Percentiles rank a stretch among this genome's conserved stretches.
phyloP scores from a whole-genome alignment of 2,797 vertebrate genomes.

The Potorous gilbertii region DNA sequence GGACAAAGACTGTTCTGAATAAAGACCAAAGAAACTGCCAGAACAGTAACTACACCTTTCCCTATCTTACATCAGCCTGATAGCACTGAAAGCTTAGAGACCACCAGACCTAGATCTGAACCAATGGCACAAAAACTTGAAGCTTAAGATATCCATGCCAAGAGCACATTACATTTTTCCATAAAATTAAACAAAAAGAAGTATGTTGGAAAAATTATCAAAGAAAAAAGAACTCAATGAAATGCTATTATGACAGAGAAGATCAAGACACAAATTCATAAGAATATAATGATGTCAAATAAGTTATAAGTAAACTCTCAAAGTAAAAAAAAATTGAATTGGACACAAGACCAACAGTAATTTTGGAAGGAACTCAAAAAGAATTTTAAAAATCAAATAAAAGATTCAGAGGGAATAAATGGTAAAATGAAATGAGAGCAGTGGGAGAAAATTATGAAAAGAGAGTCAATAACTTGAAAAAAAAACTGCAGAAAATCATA shows the following conservation, averaged over 20 bases:
- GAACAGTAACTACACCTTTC: neutral
- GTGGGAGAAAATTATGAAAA: neutral
- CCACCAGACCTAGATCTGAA: neutral
- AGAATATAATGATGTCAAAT: neutral
- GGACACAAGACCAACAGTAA: neutral
- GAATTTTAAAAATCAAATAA: neutral
- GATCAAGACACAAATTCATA: neutral
- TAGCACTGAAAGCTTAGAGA: neutral
- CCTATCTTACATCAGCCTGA: neutral
- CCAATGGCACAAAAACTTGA: neutral
- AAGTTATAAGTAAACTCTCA: neutral
- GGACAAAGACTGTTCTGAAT: neutral
- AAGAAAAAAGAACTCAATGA: neutral
- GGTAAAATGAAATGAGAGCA: neutral
- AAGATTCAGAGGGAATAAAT: neutral
- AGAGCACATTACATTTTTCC: neutral
- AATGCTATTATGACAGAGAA: neutral
- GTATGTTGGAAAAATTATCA: neutral
- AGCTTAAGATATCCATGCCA: neutral
- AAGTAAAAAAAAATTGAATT: neutral
- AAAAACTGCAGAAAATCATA: neutral
- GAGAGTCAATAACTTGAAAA: neutral
- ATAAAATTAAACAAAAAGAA: neutral
- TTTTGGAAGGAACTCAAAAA: neutral
- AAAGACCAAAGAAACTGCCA: neutral